Evolutionary conservation across 1,140 invertebrate species (phyloP), one percentile per base, ranked within the genome.

Genomic region (Nephotettix cincticeps): DNA sequence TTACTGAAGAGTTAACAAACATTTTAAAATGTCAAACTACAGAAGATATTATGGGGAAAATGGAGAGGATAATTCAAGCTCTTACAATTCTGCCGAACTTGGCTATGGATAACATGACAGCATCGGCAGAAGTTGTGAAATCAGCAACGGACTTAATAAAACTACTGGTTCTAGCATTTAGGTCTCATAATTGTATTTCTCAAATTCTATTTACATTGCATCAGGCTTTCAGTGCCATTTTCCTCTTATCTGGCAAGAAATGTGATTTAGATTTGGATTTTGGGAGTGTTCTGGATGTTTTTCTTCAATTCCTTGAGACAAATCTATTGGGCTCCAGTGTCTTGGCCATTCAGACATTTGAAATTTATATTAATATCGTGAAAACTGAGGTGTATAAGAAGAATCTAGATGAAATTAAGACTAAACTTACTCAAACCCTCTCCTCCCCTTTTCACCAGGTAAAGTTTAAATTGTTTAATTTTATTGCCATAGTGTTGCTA

Each of bases 371-470:
- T 28, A 83, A 83, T 21, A 81, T 81, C 29, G 78, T 83, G 69
- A 79, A 81, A 68, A 80, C 83, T 69, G 79, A 79, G 36, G 75
- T 85, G 45, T 81, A 78, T 29, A 80, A 81, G 72, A 77, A 82
- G 68, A 77, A 81, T 78, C 61, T 89, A 6, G 76, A 78, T 71
- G 80, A 84, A 70, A 73, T 90, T 2, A 83, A 87, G 81, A 78
- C 78, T 1, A 77, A 77, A 71, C 75, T 90, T 30, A 80, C 84
- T 56, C 73, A 78, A 2, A 89, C 89, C 78, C 80, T 91, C 3
- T 82, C 81, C 28, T 90, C 88, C 1, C 86, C 88, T 17, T 88
- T 84, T 80, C 85, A 87, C 77, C 82, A 89, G 81, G 85, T 90
- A n/a, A n/a, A n/a, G n/a, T n/a, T n/a, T n/a, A n/a, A n/a, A n/a